Evolutionary conservation across 2,113 vertebrate species (phyloP), one percentile per base, ranked within the genome.

Genomic region (Hystrix cristata): DNA sequence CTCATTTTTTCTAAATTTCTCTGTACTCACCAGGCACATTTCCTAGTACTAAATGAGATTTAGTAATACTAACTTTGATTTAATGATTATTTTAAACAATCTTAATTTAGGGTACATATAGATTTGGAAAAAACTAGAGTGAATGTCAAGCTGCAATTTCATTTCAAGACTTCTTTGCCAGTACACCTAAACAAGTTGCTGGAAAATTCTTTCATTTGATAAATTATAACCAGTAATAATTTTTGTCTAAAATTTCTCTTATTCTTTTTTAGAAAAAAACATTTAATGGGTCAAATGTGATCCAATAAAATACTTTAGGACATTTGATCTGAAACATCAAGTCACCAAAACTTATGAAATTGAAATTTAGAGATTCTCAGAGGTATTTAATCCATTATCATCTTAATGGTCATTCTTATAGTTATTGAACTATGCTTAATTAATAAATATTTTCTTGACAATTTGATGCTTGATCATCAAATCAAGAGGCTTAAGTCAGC

Each of bases 351-450:
- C 11, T 38, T 60, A 85, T 9, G 27, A 90, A 83, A 84, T 6
- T 94, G 34, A 97, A 82, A 86, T 92, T 82, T 48, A 86, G 65
- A 86, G 72, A 82, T 92, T 92, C 11, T 65, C n/a, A 51, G n/a
- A 93, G 38, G 29, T 15, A 81, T 90, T 81, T 93, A 62, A 53
- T 82, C 57, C 48, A 38, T 80, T n/a, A 62, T 91, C 34, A 86
- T 81, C 85, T 94, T 71, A 94, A 51, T 18, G 64, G 51, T 10
- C 5, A 83, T 71, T 64, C 27, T 31, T 95, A 88, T 43, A 89
- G 15, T 97, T 76, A 88, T 19, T 92, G 43, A 86, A n/a, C 60
- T 72, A 86, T 0, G 38, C 27, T 59, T 64, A 46, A 19, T 59
- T 84, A 74, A 53, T 31, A 38, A 38, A 38, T 38, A 38, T 38